Evolutionary conservation across 2,113 vertebrate genomes (phyloP).

Genomic region (Hipposideros armiger): DNA sequence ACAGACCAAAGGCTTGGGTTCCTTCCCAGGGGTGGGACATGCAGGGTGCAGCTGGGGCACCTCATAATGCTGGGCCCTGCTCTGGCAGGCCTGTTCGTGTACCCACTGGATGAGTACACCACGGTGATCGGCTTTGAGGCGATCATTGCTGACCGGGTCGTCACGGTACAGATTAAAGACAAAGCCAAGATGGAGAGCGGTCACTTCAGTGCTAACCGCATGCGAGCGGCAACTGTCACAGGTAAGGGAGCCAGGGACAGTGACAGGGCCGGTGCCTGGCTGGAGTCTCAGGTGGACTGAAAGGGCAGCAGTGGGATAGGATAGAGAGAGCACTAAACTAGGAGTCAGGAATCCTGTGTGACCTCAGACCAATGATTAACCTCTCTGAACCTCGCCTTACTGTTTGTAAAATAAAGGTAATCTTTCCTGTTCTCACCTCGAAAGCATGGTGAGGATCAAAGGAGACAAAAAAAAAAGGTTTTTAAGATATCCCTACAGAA

Average conservation of each 20-base stretch:
- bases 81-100: conserved; percentile 94
- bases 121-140: conserved; percentile 96
- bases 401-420: not conserved
- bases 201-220: conserved; percentile 82
- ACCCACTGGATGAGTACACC: conserved; percentile 93
- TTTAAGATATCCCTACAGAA: not conserved
- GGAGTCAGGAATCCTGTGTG: not conserved
- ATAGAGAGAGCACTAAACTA: not conserved
- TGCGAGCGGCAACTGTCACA: conserved; percentile 81
- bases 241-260: conserved; percentile 86
- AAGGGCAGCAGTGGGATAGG: not conserved
- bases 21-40: not conserved
- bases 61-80: not conserved
- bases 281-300: not conserved
- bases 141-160: conserved; percentile 89
- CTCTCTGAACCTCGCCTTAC: not conserved
- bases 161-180: conserved; percentile 97
- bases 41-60: not conserved
- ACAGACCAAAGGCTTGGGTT: not conserved
- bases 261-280: not conserved
- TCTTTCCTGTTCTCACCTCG: not conserved
- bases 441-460: not conserved
- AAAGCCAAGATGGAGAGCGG: conserved; percentile 93
- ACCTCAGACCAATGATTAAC: not conserved
- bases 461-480: not conserved